phyloP scores from a whole-genome alignment of 2,113 vertebrate species.

The Salvelinus sp. region DNA sequence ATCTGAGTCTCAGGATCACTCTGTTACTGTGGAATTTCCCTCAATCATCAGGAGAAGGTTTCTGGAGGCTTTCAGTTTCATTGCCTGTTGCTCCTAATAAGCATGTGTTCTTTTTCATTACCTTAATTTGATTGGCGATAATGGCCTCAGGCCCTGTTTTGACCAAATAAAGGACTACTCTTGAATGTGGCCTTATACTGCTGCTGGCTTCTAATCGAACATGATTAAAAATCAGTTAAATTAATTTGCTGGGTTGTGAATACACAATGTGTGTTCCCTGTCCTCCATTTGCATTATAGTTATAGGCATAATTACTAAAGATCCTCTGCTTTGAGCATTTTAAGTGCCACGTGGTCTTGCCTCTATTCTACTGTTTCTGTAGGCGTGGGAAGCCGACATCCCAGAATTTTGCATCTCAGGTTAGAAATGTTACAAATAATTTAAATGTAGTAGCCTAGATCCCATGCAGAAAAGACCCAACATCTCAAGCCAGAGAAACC shows the following conservation, averaged over 20 bases:
- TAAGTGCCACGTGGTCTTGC: slow-evolving; percentile 47
- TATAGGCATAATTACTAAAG: slow-evolving; percentile 22
- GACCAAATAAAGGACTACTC: slow-evolving; percentile 16
- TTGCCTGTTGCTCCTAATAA: slow-evolving; percentile 8
- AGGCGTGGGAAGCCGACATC: slow-evolving; percentile 6
- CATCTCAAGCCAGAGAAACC: slow-evolving; percentile 22
- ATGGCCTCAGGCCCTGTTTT: background rate
- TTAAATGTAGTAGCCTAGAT: background rate
- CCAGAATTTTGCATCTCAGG: slow-evolving; percentile 53
- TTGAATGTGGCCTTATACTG: slow-evolving; percentile 35
- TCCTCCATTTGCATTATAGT: background rate
- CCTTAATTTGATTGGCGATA: slow-evolving; percentile 1
- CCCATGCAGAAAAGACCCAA: slow-evolving; percentile 7
- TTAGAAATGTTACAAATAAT: slow-evolving; percentile 37
- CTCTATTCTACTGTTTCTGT: slow-evolving; percentile 36
- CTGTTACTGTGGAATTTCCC: too few species aligned
- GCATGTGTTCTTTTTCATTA: slow-evolving; percentile 37
- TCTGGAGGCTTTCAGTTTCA: background rate
- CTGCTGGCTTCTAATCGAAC: background rate
- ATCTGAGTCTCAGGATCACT: too few species aligned
- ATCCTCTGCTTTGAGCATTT: slow-evolving; percentile 38
- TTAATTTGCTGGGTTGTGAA: slow-evolving; percentile 13
- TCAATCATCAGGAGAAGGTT: background rate
- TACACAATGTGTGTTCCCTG: background rate
- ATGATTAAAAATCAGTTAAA: background rate